Base-by-base conservation (phyloP, 2,113 vertebrate genomes). In the Pitta sordida region DNA sequence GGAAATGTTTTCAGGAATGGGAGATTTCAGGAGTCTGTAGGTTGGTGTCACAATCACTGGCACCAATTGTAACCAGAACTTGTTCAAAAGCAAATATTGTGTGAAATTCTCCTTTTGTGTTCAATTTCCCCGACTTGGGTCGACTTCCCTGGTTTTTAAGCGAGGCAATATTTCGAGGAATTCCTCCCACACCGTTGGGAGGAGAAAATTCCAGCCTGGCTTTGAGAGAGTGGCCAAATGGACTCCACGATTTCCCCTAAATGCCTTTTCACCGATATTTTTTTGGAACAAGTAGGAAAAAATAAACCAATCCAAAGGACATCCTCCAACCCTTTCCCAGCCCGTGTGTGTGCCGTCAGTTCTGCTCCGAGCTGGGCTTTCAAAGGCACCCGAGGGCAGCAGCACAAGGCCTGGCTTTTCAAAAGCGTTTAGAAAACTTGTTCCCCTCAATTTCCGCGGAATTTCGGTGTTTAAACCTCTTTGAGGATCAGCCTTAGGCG, bases 401-500 rank as follows among this genome's bases (percentile, higher is more conserved):
- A 68, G 21, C 13, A 56, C 74, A 89, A 95, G 91, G 49, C 90
- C 36, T 22, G 52, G 81, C 84, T 89, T 78, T 95, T 82, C 84
- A 75, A 52, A 91, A 91, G 69, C 77, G 36, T 84, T 92, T 84
- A 79, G 44, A 60, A 84, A 64, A n/a, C 34, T 73, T 60, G 44
- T 89, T 95, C 39, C 52, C 81, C 76, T 67, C 81, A 78, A 87
- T 87, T 91, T 71, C 78, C 52, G 78, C 64, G 77, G 96, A 92
- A 91, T 86, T 91, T 44, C 43, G 58, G 36, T 64, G 75, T 77
- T 90, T 77, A 83, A 94, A 77, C 32, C 67, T 81, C 84, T 92
- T 75, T 84, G 65, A 90, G 88, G 59, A 76, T 88, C 86, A 91
- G 79, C 88, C 74, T 83, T 83, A 87, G 92, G 90, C 85, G 83